phyloP scores from a whole-genome alignment of 2,797 vertebrate genomes.

The Mallotus villosus region DNA sequence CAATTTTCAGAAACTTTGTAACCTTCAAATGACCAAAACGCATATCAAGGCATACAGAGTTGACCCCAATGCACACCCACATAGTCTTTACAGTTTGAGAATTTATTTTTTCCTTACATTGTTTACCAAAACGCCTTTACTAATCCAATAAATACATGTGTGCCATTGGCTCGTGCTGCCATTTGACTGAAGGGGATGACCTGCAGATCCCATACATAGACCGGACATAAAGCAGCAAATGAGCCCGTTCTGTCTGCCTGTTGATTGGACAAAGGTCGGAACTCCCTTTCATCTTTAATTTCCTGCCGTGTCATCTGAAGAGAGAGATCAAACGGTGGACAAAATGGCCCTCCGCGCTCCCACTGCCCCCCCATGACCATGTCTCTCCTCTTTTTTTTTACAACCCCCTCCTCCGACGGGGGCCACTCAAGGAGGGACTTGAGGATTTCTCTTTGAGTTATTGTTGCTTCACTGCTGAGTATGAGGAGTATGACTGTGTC shows the following conservation, averaged over 20 bases:
- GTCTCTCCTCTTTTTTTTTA: conserved; percentile 49
- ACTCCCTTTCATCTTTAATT: conserved; percentile 79
- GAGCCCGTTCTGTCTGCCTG: conserved; percentile 62
- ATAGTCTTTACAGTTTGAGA: conserved; percentile 21
- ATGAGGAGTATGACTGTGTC: conserved; percentile 56
- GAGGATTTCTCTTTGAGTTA: background rate
- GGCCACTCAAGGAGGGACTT: conserved; percentile 36
- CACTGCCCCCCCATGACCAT: conserved; percentile 51
- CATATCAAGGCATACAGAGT: background rate
- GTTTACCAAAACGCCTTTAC: conserved; percentile 25
- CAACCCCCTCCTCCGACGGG: conserved; percentile 50
- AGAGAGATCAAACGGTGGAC: conserved; percentile 79
- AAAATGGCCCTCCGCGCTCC: conserved; percentile 71
- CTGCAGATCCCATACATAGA: conserved; percentile 35
- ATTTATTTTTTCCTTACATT: conserved; percentile 5
- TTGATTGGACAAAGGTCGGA: conserved; percentile 76
- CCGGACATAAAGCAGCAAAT: conserved; percentile 58
- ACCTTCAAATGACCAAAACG: conserved; percentile 40
- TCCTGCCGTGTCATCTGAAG: conserved; percentile 77
- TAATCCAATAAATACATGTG: conserved; percentile 30
- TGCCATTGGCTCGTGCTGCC: background rate
- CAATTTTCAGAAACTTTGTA: background rate
- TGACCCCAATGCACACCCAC: background rate
- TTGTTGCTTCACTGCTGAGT: conserved; percentile 31
- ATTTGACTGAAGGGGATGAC: conserved; percentile 22